A percentile compares a stretch with the other conserved stretches of the same genome.
Conservation (phyloP, 2,797 vertebrate genomes). For the Hoplostethus atlanticus region DNA sequence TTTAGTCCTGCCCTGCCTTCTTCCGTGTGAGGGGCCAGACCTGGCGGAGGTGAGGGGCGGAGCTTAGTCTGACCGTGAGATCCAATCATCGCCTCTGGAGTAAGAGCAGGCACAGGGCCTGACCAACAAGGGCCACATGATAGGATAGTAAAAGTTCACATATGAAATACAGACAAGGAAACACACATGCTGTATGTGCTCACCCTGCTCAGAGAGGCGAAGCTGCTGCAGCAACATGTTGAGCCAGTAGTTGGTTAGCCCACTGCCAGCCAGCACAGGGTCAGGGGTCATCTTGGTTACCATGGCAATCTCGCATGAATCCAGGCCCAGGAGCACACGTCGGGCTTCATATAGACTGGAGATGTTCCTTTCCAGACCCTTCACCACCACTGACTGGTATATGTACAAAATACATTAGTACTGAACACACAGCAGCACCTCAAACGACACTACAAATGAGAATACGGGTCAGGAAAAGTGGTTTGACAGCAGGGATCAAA, state of each 20-base stretch:
- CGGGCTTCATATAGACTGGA: slow-evolving; percentile 84
- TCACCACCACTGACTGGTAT: slow-evolving; percentile 86
- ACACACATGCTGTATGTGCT: slow-evolving; percentile 26
- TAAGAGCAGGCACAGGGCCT: slow-evolving; percentile 52
- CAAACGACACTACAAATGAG: background rate
- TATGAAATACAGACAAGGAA: background rate
- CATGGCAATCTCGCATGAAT: slow-evolving; percentile 75
- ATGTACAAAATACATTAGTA: slow-evolving; percentile 30
- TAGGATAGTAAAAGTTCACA: background rate
- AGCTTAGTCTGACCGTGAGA: slow-evolving; percentile 57
- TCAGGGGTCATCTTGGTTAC: slow-evolving; percentile 71
- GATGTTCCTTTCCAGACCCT: slow-evolving; percentile 86
- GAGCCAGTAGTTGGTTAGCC: slow-evolving; percentile 83
- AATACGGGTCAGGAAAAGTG: slow-evolving; percentile 8
- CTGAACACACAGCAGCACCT: slow-evolving; percentile 14
- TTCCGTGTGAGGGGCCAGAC: slow-evolving; percentile 76
- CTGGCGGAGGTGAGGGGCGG: slow-evolving; percentile 80
- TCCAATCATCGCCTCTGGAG: slow-evolving; percentile 57
- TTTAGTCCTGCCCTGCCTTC: slow-evolving; percentile 76
- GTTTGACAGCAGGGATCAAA: background rate
- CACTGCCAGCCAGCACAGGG: slow-evolving; percentile 61
- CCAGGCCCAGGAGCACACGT: slow-evolving; percentile 79
- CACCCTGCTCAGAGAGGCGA: slow-evolving; percentile 82
- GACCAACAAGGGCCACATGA: slow-evolving; percentile 8
- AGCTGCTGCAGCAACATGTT: slow-evolving; percentile 86